These are phyloP conservation scores for Celastrina argiolus DNA, from an alignment of 2,888 invertebrate species.

Conservation along the genomic window DNA sequence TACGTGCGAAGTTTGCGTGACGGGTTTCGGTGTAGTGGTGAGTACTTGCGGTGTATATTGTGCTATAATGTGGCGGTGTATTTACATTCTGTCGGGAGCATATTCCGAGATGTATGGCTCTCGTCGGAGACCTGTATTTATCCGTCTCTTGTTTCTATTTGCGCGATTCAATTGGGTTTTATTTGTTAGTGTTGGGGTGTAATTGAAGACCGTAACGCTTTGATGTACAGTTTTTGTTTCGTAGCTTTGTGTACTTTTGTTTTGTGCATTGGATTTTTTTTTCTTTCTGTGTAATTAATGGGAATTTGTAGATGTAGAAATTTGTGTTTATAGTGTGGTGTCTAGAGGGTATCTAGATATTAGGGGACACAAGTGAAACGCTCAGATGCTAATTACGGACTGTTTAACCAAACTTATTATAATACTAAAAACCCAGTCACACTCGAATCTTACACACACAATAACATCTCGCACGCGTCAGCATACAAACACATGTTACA, in stretches of 20 bases:
- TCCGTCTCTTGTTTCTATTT: slow-evolving; percentile 23
- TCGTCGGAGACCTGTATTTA: slow-evolving; percentile 29
- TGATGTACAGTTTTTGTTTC: not conserved
- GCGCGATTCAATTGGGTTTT: slow-evolving; percentile 16
- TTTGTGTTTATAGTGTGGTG: too few relatives aligned
- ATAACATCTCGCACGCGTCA: too few relatives aligned
- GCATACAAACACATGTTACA: too few relatives aligned
- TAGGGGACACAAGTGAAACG: too few relatives aligned
- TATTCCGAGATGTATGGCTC: slow-evolving; percentile 30
- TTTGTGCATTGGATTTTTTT: not conserved
- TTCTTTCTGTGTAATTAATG: not conserved
- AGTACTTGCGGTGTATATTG: slow-evolving; percentile 27
- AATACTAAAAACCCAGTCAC: too few relatives aligned
- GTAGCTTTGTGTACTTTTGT: not conserved
- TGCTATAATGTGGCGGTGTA: slow-evolving; percentile 31
- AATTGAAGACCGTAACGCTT: not conserved
- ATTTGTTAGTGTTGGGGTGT: not conserved
- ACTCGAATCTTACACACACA: too few relatives aligned
- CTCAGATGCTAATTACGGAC: too few relatives aligned
- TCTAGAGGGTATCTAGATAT: too few relatives aligned
- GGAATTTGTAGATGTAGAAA: too few relatives aligned
- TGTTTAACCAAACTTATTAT: too few relatives aligned
- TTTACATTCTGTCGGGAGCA: slow-evolving; percentile 34
- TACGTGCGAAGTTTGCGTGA: slow-evolving; percentile 20
- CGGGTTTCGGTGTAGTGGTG: not conserved